These are phyloP conservation scores for Lamellibrachia satsuma DNA, from an alignment of 2,888 invertebrate species.

Conservation along the genomic window DNA sequence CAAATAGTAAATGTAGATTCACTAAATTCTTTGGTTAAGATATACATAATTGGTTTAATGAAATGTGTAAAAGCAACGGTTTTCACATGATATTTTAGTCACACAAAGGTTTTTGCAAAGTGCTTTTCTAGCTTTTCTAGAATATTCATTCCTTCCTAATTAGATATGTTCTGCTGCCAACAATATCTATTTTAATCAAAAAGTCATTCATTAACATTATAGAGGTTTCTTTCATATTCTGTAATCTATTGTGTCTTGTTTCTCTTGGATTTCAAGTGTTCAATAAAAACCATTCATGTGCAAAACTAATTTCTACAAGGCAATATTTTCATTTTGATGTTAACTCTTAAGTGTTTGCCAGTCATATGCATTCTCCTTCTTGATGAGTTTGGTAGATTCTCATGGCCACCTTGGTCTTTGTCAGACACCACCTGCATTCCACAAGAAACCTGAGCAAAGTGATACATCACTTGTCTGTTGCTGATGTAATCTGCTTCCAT, in stretches of 20 bases:
- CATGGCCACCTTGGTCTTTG: not conserved
- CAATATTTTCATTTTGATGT: not conserved
- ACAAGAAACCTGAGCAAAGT: not conserved
- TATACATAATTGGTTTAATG: no score
- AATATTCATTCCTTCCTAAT: no score
- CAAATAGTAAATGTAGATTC: no score
- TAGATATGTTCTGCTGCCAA: not conserved
- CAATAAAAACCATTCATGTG: not conserved
- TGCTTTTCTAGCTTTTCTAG: no score
- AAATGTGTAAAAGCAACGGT: no score
- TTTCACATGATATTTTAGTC: no score
- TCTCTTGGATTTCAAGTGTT: not conserved
- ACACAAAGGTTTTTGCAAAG: no score
- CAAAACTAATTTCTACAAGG: not conserved
- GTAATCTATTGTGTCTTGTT: not conserved
- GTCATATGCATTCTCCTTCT: not conserved
- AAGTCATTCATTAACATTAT: not conserved
- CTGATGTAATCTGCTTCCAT: not conserved
- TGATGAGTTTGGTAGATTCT: not conserved
- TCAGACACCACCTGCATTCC: not conserved
- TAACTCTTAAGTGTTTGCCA: not conserved
- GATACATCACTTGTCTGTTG: not conserved
- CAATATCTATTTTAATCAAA: not conserved
- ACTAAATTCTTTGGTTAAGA: no score
- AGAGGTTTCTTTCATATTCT: not conserved